Percentiles rank a stretch among this genome's conserved stretches.
Evolutionary conservation across 1,140 invertebrate species (phyloP).

Genomic region (Heliconius hewitsoni): DNA sequence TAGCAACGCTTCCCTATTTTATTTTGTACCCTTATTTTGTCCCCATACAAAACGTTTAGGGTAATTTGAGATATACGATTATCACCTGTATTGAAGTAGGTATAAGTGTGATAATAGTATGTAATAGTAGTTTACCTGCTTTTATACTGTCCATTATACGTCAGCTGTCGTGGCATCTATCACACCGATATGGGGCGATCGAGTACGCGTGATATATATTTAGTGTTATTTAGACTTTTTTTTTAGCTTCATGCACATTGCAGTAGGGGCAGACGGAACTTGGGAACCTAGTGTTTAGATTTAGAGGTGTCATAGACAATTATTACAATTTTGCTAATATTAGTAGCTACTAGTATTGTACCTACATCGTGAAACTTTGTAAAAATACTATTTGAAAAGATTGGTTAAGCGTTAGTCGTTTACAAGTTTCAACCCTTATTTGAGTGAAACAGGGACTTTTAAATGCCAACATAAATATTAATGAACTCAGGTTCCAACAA

Average conservation of each 20-base stretch:
- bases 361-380: too few relatives aligned
- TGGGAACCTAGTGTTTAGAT: too few relatives aligned
- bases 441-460: not conserved
- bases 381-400: too few relatives aligned
- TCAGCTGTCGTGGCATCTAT: constrained; percentile 46
- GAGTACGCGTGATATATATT: not conserved
- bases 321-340: too few relatives aligned
- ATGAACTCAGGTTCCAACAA: too few relatives aligned
- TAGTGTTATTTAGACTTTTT: not conserved
- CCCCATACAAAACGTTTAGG: constrained; percentile 15
- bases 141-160: constrained; percentile 40
- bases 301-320: too few relatives aligned
- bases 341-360: too few relatives aligned
- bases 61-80: constrained; percentile 16
- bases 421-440: not conserved
- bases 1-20: constrained; percentile 65
- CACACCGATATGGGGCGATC: constrained; percentile 43
- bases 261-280: too few relatives aligned
- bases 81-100: not conserved
- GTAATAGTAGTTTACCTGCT: not conserved
- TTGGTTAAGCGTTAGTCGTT: too few relatives aligned
- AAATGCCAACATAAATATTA: not conserved
- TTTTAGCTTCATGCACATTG: not conserved
- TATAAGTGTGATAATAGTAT: constrained; percentile 12
- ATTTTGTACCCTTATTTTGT: constrained; percentile 43